A percentile compares a stretch with the other conserved stretches of the same genome.
Conservation (phyloP, 2,113 vertebrate species). For the Myodes glareolus region DNA sequence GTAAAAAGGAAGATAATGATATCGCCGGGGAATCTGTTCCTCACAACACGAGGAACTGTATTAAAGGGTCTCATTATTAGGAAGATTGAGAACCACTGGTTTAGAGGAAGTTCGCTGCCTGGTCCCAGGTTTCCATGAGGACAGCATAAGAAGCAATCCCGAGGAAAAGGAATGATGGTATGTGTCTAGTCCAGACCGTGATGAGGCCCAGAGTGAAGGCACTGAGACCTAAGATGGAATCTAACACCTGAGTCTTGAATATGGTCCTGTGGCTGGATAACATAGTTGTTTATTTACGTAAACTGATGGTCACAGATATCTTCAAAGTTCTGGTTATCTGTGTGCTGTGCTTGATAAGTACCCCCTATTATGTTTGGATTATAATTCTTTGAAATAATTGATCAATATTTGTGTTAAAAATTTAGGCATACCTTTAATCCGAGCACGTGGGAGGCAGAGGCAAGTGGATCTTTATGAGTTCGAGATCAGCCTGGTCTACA, state of each 20-base stretch:
- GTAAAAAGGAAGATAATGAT: not conserved
- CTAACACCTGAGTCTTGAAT: not conserved
- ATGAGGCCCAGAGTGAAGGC: not conserved
- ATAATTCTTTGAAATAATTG: not conserved
- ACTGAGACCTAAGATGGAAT: not conserved
- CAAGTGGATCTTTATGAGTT: too few relatives aligned
- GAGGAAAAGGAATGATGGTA: not conserved
- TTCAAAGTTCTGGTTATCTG: slow-evolving; percentile 18
- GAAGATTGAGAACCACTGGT: not conserved
- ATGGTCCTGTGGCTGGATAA: not conserved
- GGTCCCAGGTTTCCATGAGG: not conserved
- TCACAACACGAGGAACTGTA: not conserved
- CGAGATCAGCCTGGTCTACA: too few relatives aligned
- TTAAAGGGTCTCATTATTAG: not conserved
- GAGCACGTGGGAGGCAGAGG: too few relatives aligned
- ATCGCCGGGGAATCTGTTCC: not conserved
- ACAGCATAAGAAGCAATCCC: not conserved
- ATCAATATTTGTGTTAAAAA: not conserved
- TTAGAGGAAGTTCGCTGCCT: not conserved
- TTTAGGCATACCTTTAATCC: too few relatives aligned
- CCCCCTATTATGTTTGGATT: not conserved
- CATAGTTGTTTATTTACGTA: not conserved
- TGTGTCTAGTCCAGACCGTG: not conserved
- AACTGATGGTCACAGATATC: not conserved
- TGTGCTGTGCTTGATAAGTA: not conserved